Evolutionary conservation across 2,888 invertebrate species (phyloP).

Genomic region (Drosophila subquinaria): DNA sequence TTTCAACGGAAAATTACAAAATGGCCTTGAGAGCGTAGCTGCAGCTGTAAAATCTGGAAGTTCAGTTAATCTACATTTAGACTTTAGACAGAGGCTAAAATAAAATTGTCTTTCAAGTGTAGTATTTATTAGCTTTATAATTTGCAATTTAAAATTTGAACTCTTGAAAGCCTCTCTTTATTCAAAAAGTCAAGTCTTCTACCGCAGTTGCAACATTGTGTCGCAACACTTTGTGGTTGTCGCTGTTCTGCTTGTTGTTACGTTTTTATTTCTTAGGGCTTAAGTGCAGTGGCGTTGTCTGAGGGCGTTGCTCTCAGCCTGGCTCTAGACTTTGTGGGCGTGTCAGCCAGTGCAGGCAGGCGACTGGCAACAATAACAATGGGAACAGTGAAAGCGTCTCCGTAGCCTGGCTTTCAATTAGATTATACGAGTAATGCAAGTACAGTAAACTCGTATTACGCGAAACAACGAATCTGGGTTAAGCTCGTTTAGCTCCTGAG

Average conservation of each 20-base stretch:
- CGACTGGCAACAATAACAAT: constrained; percentile 10
- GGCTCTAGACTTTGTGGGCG: constrained; percentile 12
- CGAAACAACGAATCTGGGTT: not conserved
- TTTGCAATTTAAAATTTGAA: not conserved
- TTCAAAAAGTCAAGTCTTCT: not conserved
- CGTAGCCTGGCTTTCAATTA: constrained; percentile 39
- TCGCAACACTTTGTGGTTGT: constrained; percentile 6
- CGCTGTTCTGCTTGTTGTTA: constrained; percentile 7
- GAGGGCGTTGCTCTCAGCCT: constrained; percentile 8
- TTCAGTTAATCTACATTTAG: too few relatives aligned
- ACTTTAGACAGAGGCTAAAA: not conserved
- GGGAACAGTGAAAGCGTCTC: constrained; percentile 16
- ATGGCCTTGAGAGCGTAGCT: too few relatives aligned
- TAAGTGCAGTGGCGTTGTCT: constrained; percentile 29
- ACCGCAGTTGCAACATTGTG: constrained; percentile 14
- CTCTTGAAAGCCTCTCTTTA: not conserved
- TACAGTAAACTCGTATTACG: constrained; percentile 21
- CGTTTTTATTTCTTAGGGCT: constrained; percentile 17
- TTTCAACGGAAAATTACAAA: too few relatives aligned
- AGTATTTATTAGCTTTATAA: not conserved
- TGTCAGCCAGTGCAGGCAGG: constrained; percentile 5
- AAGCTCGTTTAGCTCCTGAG: not conserved
- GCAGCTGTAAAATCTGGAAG: not conserved
- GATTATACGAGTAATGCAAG: constrained; percentile 28
- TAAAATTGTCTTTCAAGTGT: not conserved